phyloP scores from a whole-genome alignment of 2,888 invertebrate species.

The Agonum fuliginosum region DNA sequence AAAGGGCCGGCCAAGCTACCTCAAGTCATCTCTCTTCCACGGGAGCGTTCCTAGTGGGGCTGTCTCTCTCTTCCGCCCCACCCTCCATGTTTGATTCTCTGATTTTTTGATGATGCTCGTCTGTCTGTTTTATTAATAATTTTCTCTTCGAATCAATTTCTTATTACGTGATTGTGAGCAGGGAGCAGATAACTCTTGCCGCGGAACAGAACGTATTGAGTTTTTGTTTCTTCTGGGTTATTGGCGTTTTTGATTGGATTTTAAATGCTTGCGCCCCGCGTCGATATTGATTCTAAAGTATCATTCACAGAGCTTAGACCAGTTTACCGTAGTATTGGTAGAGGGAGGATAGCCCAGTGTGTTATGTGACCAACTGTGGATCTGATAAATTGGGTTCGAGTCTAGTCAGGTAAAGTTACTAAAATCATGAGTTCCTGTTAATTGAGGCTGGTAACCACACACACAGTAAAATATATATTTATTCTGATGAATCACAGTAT shows the following conservation, averaged over 20 bases:
- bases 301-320: no score
- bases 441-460: no score
- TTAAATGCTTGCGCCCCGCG: slow-evolving; percentile 30
- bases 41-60: not conserved
- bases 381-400: no score
- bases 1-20: slow-evolving; percentile 67
- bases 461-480: no score
- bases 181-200: slow-evolving; percentile 60
- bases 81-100: slow-evolving; percentile 53
- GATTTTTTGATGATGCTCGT: slow-evolving; percentile 52
- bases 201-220: slow-evolving; percentile 25
- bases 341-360: no score
- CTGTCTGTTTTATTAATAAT: slow-evolving; percentile 71
- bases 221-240: slow-evolving; percentile 54
- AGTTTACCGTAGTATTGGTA: no score
- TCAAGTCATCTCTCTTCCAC: slow-evolving; percentile 62
- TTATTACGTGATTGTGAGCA: slow-evolving; percentile 70
- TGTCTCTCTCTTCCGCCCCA: slow-evolving; percentile 61
- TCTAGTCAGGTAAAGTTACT: no score
- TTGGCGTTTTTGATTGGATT: slow-evolving; percentile 54
- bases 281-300: slow-evolving; percentile 26
- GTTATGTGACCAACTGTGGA: no score
- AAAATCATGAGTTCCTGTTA: no score
- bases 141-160: slow-evolving; percentile 70
- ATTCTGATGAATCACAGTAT: no score